Base-by-base conservation (phyloP, 2,113 vertebrate genomes). In the Narcine bancroftii region DNA sequence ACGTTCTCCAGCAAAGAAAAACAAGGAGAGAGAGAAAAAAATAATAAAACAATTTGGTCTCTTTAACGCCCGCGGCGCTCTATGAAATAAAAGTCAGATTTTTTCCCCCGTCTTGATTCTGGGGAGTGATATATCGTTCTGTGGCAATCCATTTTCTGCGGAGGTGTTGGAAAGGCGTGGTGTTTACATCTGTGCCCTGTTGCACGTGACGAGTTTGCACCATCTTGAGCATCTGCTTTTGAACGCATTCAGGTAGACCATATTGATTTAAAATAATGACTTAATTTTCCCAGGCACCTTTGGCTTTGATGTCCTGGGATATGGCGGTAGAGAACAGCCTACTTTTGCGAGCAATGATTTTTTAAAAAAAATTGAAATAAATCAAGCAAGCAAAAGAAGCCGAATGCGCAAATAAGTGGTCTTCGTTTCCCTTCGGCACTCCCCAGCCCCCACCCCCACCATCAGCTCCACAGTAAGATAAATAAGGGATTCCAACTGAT, bases 211-310 rank as follows among this genome's bases (percentile, higher is more conserved):
- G 39, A 95, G 96, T 95, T 94, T 94, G 39, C 56, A 56, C 36
- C 26, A 79, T 92, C 60, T 65, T 94, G 94, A 97, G 98, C 97
- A 98, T 97, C 97, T 98, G 97, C 96, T 97, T n/a, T n/a, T 96
- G 97, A 97, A 97, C 96, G 96, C 96, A 95, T 96, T 97, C 96
- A 96, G 95, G 96, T 97, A 97, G 96, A 47, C 36, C 89, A 91
- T 15, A 13, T 91, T 39, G 87, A 39, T 66, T 17, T 47, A 26
- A 69, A 45, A 91, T 47, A 29, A 33, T 45, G 39, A 13, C 15
- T 17, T 91, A 69, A 69, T 60, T 66, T 26, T 42, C 63, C 66
- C 1, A 66, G 15, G 26, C 26, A 53, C 11, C n/a, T 60, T 87
- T 87, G 6, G 6, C 7, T 10, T 66, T 69, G 42, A 69, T 29